phyloP scores from a whole-genome alignment of 2,797 vertebrate species.

The Pangasius sanitwongsei region DNA sequence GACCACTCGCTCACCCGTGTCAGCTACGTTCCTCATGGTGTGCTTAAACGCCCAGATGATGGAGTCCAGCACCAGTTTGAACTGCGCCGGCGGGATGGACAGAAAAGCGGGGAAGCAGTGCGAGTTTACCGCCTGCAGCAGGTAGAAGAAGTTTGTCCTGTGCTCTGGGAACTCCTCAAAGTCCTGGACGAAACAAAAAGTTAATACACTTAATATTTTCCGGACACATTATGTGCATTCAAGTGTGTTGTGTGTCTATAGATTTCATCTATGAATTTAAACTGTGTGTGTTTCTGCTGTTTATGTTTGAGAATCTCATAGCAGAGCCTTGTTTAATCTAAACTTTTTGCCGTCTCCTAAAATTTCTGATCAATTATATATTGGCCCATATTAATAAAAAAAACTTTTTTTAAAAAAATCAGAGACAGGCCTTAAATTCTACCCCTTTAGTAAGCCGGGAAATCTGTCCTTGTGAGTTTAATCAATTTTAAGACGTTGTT shows the following conservation, averaged over 20 bases:
- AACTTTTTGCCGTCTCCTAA: too few relatives aligned
- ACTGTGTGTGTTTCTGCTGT: neutral
- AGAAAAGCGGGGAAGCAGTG: conserved; percentile 98
- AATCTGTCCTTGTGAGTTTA: neutral
- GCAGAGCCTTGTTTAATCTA: too few relatives aligned
- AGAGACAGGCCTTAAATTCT: neutral
- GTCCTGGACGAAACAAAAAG: conserved; percentile 74
- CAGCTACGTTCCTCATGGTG: conserved; percentile 99
- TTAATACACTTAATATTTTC: neutral
- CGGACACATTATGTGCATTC: neutral
- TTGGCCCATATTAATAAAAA: too few relatives aligned
- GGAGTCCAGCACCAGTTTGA: conserved; percentile 98
- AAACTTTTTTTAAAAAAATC: neutral
- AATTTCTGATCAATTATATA: too few relatives aligned
- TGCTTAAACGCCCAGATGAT: conserved; percentile 99
- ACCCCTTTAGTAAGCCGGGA: neutral
- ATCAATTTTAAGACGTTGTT: too few relatives aligned
- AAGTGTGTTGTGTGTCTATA: neutral
- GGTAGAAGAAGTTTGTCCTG: conserved; percentile 97
- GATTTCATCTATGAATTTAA: neutral
- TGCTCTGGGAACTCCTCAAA: conserved; percentile 99
- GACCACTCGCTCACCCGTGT: conserved; percentile 82
- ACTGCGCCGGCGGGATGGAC: conserved; percentile 96
- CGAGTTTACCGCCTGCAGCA: conserved; percentile 97
- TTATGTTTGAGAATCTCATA: neutral